These are phyloP conservation scores for Mungos mungo DNA, from an alignment of 2,113 vertebrate genomes.

Conservation along the genomic window DNA sequence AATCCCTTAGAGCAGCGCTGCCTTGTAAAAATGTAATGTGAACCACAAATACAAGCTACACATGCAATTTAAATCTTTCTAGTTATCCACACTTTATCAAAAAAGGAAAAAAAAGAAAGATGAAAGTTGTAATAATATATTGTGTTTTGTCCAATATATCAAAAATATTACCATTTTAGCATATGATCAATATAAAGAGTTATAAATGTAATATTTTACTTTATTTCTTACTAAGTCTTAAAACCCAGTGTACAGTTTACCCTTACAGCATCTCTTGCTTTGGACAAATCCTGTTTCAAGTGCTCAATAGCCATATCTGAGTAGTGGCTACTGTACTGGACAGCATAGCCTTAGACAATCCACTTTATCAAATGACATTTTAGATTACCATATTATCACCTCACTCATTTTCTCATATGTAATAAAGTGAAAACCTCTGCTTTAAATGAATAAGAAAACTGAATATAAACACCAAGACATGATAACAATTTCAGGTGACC, in stretches of 20 bases:
- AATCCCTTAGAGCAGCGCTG: background rate
- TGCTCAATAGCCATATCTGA: background rate
- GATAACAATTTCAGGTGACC: background rate
- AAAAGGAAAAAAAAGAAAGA: background rate
- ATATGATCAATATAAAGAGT: background rate
- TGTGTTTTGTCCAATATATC: background rate
- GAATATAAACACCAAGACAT: background rate
- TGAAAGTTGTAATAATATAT: background rate
- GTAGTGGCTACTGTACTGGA: background rate
- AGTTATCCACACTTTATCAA: background rate
- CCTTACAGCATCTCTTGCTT: background rate
- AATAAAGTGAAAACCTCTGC: background rate
- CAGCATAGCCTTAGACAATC: background rate
- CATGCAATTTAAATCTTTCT: background rate
- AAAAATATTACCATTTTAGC: conserved; percentile 4
- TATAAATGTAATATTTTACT: background rate
- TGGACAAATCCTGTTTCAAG: background rate
- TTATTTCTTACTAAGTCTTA: background rate
- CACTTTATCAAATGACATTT: background rate
- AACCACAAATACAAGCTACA: background rate
- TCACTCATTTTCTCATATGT: background rate
- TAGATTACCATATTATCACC: background rate
- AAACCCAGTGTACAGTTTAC: background rate
- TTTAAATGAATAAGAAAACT: background rate
- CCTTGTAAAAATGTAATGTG: background rate